These are phyloP conservation scores for Diloba caeruleocephala DNA, from an alignment of 2,888 invertebrate species.

Conservation along the genomic window DNA sequence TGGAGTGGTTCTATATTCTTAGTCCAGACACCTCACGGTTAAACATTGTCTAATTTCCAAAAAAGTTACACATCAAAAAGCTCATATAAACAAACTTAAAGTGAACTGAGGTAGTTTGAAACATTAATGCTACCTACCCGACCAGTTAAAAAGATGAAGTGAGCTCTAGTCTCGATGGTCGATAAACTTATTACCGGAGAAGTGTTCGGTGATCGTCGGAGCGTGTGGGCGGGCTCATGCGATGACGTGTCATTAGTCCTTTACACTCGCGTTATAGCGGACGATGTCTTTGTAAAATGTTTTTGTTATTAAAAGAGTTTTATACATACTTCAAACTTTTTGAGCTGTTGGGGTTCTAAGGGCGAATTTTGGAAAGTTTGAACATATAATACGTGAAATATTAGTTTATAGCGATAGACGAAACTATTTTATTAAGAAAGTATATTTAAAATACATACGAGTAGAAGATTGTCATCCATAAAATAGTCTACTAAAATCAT, in stretches of 20 bases:
- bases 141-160: constrained; percentile 58
- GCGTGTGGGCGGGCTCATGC: constrained; percentile 70
- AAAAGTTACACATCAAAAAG: constrained; percentile 11
- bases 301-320: constrained; percentile 52
- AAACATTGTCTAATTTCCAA: neutral
- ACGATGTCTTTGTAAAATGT: constrained; percentile 49
- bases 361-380: constrained; percentile 23
- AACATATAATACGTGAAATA: constrained; percentile 9
- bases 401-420: constrained; percentile 10
- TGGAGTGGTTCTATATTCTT: too few species aligned
- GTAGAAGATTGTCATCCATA: too few species aligned
- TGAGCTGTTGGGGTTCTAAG: constrained; percentile 23
- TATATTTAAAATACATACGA: too few species aligned
- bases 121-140: constrained; percentile 53
- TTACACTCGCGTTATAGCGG: constrained; percentile 44
- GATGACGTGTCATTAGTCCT: constrained; percentile 76
- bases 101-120: constrained; percentile 41
- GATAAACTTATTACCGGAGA: constrained; percentile 77
- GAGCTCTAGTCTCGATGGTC: constrained; percentile 65
- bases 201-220: constrained; percentile 72
- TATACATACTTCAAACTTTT: constrained; percentile 41
- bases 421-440: too few species aligned
- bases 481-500: too few species aligned
- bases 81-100: constrained; percentile 34
- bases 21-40: too few species aligned